A percentile compares a stretch with the other conserved stretches of the same genome.
Evolutionary conservation across 2,888 invertebrate species (phyloP).

Genomic region (Ormyrus pomaceus): DNA sequence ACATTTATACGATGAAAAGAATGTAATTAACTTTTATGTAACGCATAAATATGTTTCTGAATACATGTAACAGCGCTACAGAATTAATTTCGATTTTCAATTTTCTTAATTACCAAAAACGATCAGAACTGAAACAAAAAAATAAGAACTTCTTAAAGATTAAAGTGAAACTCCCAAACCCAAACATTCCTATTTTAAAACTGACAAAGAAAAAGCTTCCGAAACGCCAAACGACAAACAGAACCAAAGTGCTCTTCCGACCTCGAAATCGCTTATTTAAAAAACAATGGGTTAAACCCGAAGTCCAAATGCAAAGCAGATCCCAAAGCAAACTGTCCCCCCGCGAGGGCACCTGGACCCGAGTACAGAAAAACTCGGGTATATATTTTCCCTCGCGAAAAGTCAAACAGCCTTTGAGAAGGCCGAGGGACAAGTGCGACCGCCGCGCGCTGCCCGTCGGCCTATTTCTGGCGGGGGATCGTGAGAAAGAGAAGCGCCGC

Average conservation of each 20-base stretch:
- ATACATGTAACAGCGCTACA: no score
- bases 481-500: conserved; percentile 55
- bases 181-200: no score
- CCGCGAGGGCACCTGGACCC: conserved; percentile 22
- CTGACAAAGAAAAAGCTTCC: no score
- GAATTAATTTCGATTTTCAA: no score
- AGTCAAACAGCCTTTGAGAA: conserved; percentile 26
- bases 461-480: conserved; percentile 23
- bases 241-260: background rate
- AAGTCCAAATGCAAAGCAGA: conserved; percentile 6
- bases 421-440: background rate
- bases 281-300: conserved; percentile 9
- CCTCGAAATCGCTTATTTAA: conserved; percentile 12
- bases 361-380: background rate
- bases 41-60: no score
- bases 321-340: conserved; percentile 1
- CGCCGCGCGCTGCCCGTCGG: background rate
- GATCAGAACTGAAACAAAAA: no score
- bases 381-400: conserved; percentile 32
- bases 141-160: no score
- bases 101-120: no score
- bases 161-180: no score
- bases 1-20: no score
- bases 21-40: no score
- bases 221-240: no score